Evolutionary conservation across 2,888 invertebrate species (phyloP), one percentile per base, ranked within the genome.

Genomic region (Eurytoma adleriae): DNA sequence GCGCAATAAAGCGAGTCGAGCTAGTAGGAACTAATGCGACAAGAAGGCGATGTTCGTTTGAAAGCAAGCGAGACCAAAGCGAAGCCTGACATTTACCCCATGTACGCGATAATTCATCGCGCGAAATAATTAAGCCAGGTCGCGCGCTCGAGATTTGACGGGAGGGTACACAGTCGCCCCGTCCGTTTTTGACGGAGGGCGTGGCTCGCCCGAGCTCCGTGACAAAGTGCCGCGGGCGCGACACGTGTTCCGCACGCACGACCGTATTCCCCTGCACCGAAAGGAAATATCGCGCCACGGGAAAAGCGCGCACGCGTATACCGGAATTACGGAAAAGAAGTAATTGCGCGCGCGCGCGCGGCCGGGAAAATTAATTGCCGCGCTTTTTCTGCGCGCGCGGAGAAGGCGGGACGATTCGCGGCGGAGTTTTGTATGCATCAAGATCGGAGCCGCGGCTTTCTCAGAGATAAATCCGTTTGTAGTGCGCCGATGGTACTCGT

Each of bases 171-270:
- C 84, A 27, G 56, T 16, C 50, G 61, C 62, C 30, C 71, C 16
- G 24, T 40, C 40, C 67, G 69, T 30, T 77, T 85, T 86, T 82
- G 85, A 85, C 80, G 82, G 81, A 83, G 84, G 85, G 86, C 85
- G 86, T 85, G 85, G 85, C 82, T 40, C 48, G 27, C 62, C 30
- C 78, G 79, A 79, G 83, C 18, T 56, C 16, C 20, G 82, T 87
- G 86, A 87, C 87, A 87, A 87, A 87, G 84, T 86, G 85, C 84
- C 27, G 48, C 80, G 81, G 82, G 73, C 72, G 83, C 73, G 62
- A 85, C 87, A 87, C 86, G 86, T 86, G 86, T 86, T 86, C 82
- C 84, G 83, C 86, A 85, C 76, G 50, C 70, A 71, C 30, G 50
- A 20, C 48, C 48, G n/a, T 56, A 18, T 13, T 2, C 62, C 50